These are phyloP conservation scores for Lepidotrigona ventralis DNA, from an alignment of 1,140 invertebrate species.

Conservation along the genomic window DNA sequence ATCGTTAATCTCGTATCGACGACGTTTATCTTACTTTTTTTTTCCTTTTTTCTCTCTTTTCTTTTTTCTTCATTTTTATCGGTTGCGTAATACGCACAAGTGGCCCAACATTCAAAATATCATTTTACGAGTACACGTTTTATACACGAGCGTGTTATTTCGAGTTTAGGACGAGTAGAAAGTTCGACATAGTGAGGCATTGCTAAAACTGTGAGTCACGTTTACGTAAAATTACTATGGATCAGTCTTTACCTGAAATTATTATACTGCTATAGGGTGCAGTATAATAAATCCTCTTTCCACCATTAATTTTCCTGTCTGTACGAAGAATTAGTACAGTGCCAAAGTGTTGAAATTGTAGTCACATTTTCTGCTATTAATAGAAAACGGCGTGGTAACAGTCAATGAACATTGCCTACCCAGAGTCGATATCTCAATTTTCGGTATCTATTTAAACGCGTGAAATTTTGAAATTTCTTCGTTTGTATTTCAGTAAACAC, in stretches of 20 bases:
- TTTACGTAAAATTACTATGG: background rate
- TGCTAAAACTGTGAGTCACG: background rate
- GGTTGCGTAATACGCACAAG: background rate
- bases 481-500: no score
- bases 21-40: background rate
- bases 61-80: background rate
- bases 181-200: no score
- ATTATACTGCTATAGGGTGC: no score
- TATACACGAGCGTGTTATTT: no score
- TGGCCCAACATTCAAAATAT: background rate
- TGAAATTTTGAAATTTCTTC: background rate
- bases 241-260: background rate
- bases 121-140: background rate
- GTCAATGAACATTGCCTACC: background rate
- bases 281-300: background rate
- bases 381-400: background rate
- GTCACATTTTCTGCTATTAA: background rate
- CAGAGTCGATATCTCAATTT: background rate
- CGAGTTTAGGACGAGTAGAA: no score
- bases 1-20: background rate
- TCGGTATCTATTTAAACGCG: background rate
- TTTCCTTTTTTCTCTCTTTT: background rate
- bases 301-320: background rate
- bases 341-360: constrained; percentile 24
- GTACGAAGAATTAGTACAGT: constrained; percentile 4